phyloP scores from a whole-genome alignment of 2,113 vertebrate species.

The Willisornis vidua region DNA sequence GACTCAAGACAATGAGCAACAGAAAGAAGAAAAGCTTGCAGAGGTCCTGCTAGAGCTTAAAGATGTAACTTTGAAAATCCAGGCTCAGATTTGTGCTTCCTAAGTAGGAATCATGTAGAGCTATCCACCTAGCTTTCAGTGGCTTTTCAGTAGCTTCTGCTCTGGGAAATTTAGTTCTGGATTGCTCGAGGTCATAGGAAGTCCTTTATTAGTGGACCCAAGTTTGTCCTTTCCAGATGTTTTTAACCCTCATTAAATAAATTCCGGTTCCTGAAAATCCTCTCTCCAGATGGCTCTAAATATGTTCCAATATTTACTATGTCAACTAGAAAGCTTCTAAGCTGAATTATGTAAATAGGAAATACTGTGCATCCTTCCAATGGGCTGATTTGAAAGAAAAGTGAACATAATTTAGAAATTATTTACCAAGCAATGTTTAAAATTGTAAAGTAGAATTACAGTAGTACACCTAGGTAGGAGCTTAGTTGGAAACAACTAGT shows the following conservation, averaged over 20 bases:
- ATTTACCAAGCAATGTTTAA: not conserved
- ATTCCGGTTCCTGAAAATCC: constrained; percentile 58
- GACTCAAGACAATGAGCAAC: not conserved
- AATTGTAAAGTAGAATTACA: not conserved
- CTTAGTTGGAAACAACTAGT: not conserved
- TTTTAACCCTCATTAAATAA: constrained; percentile 32
- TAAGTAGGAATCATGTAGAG: not conserved
- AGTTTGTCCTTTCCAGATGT: constrained; percentile 37
- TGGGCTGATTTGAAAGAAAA: not conserved
- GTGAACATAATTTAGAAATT: not conserved
- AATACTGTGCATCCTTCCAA: not conserved
- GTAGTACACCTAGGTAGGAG: not conserved
- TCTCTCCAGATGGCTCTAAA: constrained; percentile 28
- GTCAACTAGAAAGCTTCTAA: constrained; percentile 29
- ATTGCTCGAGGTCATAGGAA: constrained; percentile 40
- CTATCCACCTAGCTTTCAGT: not conserved
- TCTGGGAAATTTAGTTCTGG: not conserved
- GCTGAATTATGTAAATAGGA: not conserved
- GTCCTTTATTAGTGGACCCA: constrained; percentile 20
- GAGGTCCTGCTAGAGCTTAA: not conserved
- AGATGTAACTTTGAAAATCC: not conserved
- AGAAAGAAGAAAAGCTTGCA: not conserved
- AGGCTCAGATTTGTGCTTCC: not conserved
- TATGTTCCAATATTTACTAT: constrained; percentile 14
- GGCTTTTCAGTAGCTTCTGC: not conserved